Evolutionary conservation across 2,113 vertebrate genomes (phyloP).

Genomic region (Bostrychus sinensis): DNA sequence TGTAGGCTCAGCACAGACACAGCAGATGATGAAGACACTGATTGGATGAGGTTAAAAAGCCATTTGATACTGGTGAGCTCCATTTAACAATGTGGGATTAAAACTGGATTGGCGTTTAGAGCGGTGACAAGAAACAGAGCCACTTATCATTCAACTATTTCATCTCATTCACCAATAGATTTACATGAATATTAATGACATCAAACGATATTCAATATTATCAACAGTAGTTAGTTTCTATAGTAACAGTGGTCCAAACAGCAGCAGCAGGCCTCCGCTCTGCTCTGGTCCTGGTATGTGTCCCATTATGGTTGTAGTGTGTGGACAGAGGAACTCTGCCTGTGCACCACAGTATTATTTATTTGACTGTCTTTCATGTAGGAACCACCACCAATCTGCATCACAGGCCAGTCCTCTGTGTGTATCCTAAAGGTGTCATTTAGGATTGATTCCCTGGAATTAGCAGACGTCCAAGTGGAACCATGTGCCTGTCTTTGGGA

Average conservation of each 20-base stretch:
- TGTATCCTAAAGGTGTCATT: slow-evolving; percentile 78
- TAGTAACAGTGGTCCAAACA: slow-evolving; percentile 54
- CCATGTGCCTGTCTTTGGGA: slow-evolving; percentile 67
- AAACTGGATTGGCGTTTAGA: slow-evolving; percentile 51
- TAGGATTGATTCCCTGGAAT: slow-evolving; percentile 78
- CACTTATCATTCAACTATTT: slow-evolving; percentile 35
- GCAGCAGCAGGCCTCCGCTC: slow-evolving; percentile 44
- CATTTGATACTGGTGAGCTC: slow-evolving; percentile 67
- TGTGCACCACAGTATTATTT: slow-evolving; percentile 75
- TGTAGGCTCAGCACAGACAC: slow-evolving; percentile 45
- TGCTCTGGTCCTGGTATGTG: slow-evolving; percentile 61
- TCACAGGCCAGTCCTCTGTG: slow-evolving; percentile 71
- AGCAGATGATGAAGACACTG: slow-evolving; percentile 72
- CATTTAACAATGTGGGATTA: slow-evolving; percentile 63
- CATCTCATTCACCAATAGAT: slow-evolving; percentile 19
- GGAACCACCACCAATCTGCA: slow-evolving; percentile 76
- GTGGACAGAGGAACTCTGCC: slow-evolving; percentile 69
- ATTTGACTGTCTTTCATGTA: slow-evolving; percentile 80
- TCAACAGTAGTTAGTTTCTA: slow-evolving; percentile 51
- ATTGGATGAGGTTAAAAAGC: slow-evolving; percentile 71
- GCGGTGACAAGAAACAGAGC: slow-evolving; percentile 58
- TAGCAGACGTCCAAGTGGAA: slow-evolving; percentile 74
- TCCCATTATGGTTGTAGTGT: slow-evolving; percentile 73
- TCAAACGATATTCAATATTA: slow-evolving; percentile 17
- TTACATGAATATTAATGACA: slow-evolving; percentile 29